Evolutionary conservation across 1,140 invertebrate species (phyloP), one percentile per base, ranked within the genome.

Genomic region (Zaprionus tsacasi): DNA sequence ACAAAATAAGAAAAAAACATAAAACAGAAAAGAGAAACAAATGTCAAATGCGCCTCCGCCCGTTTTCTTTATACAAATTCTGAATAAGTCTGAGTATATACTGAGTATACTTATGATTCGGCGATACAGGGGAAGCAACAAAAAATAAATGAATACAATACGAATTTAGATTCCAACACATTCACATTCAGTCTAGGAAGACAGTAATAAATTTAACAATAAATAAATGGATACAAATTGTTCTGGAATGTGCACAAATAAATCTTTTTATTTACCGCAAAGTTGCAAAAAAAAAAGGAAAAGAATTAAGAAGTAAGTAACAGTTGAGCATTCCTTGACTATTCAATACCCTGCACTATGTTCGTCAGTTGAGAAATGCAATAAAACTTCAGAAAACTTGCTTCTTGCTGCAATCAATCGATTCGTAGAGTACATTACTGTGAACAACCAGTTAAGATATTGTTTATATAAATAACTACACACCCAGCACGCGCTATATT

Each of bases 151-250:
- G 50, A 59, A 69, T 40, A 35, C 21, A 79, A 68, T 70, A 58
- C n/a, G n/a, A 45, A 45, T 3, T 45, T 45, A 45, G 40, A 60
- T 81, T 64, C 61, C 69, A 78, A 78, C 67, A 70, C 36, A 78
- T 70, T 33, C 58, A 38, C 54, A n/a, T 40, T 40, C 54, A 5
- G 56, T 63, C 63, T 52, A 33, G 63, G 55, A 60, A 55, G 50
- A 60, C 55, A 54, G 55, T 43, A 67, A 75, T 78, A 66, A 78
- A 70, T 75, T 82, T 82, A 35, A 50, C 45, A 50, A 21, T 17
- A 50, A 50, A 25, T 50, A 50, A 82, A 75, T 82, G 70, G 57
- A 61, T 79, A 70, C 79, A 82, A 81, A 81, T 81, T 81, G 74
- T 69, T 69, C 48, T 65, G 59, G 66, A 78, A 81, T 61, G 55